Evolutionary conservation across 2,113 vertebrate species (phyloP).

Genomic region (Pituophis catenifer): DNA sequence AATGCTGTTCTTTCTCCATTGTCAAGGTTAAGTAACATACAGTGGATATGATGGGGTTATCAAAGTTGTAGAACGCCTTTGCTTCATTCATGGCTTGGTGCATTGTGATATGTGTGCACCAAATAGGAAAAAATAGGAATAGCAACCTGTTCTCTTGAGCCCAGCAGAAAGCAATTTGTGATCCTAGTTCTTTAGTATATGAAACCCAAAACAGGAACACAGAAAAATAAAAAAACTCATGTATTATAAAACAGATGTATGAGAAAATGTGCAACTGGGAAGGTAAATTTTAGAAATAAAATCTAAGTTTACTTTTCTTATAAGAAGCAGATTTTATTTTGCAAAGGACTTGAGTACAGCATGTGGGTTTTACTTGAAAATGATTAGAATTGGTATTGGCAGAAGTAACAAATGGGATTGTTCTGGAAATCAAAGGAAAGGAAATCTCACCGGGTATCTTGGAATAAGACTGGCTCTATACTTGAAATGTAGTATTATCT

Average conservation of each 20-base stretch:
- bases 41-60: not conserved
- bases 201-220: not conserved
- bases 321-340: slow-evolving; percentile 13
- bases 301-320: not conserved
- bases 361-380: slow-evolving; percentile 12
- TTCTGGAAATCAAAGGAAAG: not conserved
- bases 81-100: not conserved
- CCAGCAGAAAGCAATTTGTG: not conserved
- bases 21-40: not conserved
- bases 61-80: not conserved
- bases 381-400: not conserved
- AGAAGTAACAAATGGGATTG: not conserved
- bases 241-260: not conserved
- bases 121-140: not conserved
- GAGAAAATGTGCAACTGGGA: not conserved
- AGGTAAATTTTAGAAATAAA: too few relatives aligned
- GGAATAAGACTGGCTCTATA: not conserved
- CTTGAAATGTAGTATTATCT: not conserved
- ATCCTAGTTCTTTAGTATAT: not conserved
- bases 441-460: not conserved
- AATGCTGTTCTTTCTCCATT: not conserved
- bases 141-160: not conserved
- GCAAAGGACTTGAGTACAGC: not conserved
- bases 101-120: not conserved
- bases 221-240: not conserved